Evolutionary conservation across 2,888 invertebrate species (phyloP).

Genomic region (Cosmia pyralina): DNA sequence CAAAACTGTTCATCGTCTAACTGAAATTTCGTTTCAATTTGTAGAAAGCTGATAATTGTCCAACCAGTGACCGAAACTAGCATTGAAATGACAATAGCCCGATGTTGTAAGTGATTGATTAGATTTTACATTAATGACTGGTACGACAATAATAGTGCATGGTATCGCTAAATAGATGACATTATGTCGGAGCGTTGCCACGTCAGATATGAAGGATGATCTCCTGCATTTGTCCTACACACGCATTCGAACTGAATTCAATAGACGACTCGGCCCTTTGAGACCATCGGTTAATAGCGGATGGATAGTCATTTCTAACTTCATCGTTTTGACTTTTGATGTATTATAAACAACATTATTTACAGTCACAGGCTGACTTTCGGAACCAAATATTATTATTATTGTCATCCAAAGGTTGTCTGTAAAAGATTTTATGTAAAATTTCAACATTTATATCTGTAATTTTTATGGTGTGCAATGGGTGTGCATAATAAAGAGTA

Average conservation of each 20-base stretch:
- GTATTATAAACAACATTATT: constrained; percentile 62
- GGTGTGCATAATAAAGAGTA: no score
- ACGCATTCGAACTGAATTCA: constrained; percentile 76
- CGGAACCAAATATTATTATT: constrained; percentile 14
- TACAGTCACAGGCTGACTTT: constrained; percentile 34
- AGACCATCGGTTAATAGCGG: constrained; percentile 72
- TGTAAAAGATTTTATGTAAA: no score
- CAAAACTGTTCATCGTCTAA: constrained; percentile 80
- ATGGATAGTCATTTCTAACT: constrained; percentile 62
- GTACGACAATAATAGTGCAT: constrained; percentile 80
- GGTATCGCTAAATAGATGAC: constrained; percentile 84
- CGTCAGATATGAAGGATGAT: constrained; percentile 86
- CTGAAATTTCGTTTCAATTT: constrained; percentile 80
- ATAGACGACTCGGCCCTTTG: constrained; percentile 71
- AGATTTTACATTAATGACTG: constrained; percentile 81
- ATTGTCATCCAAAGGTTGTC: no score
- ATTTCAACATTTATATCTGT: no score
- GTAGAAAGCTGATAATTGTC: constrained; percentile 84
- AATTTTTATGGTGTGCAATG: no score
- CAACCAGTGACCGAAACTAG: constrained; percentile 67
- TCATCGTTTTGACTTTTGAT: constrained; percentile 71
- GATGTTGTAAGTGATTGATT: constrained; percentile 80
- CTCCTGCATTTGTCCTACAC: constrained; percentile 78
- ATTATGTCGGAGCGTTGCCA: constrained; percentile 80
- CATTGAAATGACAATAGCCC: constrained; percentile 72